Base-by-base conservation (phyloP, 37 sponge, comb jelly and placozoan species). In the Chondrilla cf. caribensis region DNA sequence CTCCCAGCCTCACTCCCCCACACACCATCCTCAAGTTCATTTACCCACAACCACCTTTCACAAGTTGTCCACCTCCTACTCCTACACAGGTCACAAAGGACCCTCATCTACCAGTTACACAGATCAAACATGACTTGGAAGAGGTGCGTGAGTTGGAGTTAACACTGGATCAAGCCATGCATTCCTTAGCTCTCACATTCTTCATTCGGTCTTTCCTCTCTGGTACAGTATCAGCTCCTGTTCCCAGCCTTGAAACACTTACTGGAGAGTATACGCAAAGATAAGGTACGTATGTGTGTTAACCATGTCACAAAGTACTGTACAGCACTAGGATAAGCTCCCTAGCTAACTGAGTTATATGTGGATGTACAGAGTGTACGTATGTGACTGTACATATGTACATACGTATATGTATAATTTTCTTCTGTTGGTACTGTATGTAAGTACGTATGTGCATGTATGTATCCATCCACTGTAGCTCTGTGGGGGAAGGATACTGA, bases 401-500 rank as follows among this genome's bases (percentile, higher is more conserved):
- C 42, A 54, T 77, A 54, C 42, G 78, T 77, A 54, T 77, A 54
- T 77, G 78, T 77, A 54, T 77, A 19, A 18, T 6, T 77, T 44
- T 77, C 6, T 77, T 3, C 9, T 7, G 2, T 44, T 77, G 78
- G 3, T 19, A 7, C 18, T 72, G 42, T 72, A 19, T 72, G 73
- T 72, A 19, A 31, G 73, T 72, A 38, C 29, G 38, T 40, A 14
- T 35, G 38, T 35, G 38, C n/a, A 31, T 38, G 42, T 28, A 18
- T 21, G 55, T 44, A 21, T 31, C 57, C 43, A 5, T 55, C 29
- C n/a, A 37, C 38, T 58, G 38, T 7, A 79, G 80, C 26, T 29
- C 59, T 51, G 81, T 70, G 95, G 95, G 42, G 86, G 95, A 58
- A 87, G 85, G 64, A 78, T 95, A 17, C 81, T 95, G 26, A 82